Evolutionary conservation across 2,113 vertebrate species (phyloP), one percentile per base, ranked within the genome.

Genomic region (Phyllostomus hastatus): DNA sequence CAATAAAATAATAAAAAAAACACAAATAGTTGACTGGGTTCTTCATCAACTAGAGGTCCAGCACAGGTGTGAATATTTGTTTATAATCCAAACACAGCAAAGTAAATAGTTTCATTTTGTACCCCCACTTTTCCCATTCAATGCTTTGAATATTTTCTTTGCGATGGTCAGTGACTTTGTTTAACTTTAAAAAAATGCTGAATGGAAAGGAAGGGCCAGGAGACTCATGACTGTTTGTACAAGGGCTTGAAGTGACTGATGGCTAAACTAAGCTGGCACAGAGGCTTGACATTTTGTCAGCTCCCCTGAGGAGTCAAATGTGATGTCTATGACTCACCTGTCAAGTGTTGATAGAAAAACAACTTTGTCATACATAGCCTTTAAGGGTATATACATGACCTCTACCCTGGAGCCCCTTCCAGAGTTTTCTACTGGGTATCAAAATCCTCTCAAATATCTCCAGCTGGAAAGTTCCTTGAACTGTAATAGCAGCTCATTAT

Each of bases 11-110:
- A 52, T 8, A 57, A 22, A 57, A 57, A 57, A 57, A 57, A 50
- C 1, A 14, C 98, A 97, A 98, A 97, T 95, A 98, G 88, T 98
- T 98, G 98, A 97, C 98, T 16, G 66, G 33, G 61, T n/a, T 97
- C 97, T 98, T 97, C 61, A 93, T 83, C 98, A 98, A 98, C 97
- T 91, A n/a, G 86, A 96, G 96, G 98, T 97, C 98, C 98, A 92
- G 97, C 98, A 98, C 99, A 99, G 99, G 99, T 99, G 99, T 99
- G 99, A 99, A 98, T 87, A 98, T 97, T 95, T 95, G 97, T 98
- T 98, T 98, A 96, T 97, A 97, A 97, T 96, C 93, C 97, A 97
- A 98, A 98, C 95, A 96, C 41, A 93, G 96, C 41, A 95, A 97
- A 98, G 97, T 97, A 98, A 98, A 95, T 72, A 46, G 97, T 98